phyloP scores from a whole-genome alignment of 2,113 vertebrate species.

The Oenanthe oenanthe region DNA sequence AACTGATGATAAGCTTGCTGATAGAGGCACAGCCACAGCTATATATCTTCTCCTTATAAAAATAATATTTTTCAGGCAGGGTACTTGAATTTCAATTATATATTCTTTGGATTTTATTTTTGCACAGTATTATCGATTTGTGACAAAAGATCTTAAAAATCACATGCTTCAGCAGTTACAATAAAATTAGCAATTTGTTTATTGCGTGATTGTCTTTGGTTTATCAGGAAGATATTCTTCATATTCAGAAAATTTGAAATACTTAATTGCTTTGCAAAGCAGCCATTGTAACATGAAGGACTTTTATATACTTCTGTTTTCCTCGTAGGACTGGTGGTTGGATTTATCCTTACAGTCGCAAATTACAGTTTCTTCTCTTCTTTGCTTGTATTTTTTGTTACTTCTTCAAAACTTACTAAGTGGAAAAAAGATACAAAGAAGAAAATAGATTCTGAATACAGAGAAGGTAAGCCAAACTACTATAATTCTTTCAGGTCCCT shows the following conservation, averaged over 20 bases:
- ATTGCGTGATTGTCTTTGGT: neutral
- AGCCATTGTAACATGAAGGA: neutral
- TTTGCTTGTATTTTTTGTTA: constrained; percentile 89
- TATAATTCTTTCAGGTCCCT: neutral
- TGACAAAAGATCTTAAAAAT: neutral
- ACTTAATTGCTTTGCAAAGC: neutral
- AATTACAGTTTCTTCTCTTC: constrained; percentile 94
- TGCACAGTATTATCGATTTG: neutral
- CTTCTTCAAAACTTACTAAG: constrained; percentile 91
- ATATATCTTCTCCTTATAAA: neutral
- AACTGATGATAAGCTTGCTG: neutral
- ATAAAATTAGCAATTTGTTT: neutral
- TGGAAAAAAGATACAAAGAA: constrained; percentile 89
- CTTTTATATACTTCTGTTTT: neutral
- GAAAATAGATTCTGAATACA: constrained; percentile 90
- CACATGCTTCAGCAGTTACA: neutral
- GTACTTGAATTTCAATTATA: neutral
- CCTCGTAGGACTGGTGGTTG: constrained; percentile 86
- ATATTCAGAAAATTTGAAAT: neutral
- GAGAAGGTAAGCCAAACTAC: constrained; percentile 84
- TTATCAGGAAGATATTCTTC: neutral
- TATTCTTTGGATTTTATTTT: neutral
- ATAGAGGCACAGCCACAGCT: neutral
- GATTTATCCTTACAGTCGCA: constrained; percentile 91
- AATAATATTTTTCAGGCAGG: neutral